Evolutionary conservation across 2,888 invertebrate genomes (phyloP).

Genomic region (Prosopocoilus inquinatus): DNA sequence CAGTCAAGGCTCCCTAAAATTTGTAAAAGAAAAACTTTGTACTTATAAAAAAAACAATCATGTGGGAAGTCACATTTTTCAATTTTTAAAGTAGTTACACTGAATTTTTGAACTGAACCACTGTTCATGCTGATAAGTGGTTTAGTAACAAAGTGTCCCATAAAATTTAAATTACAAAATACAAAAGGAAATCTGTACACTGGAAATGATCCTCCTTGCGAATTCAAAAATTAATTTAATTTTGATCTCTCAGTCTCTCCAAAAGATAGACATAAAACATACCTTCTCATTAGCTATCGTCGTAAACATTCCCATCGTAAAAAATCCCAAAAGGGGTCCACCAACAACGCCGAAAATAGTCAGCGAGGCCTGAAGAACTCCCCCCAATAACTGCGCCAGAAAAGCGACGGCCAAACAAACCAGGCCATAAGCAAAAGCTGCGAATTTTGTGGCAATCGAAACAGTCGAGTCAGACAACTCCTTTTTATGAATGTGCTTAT

Average conservation of each 20-base stretch:
- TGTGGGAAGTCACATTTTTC: too few species aligned
- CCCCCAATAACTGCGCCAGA: slow-evolving; percentile 74
- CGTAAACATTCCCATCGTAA: slow-evolving; percentile 79
- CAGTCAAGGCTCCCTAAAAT: slow-evolving; percentile 67
- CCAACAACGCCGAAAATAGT: slow-evolving; percentile 83
- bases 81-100: too few species aligned
- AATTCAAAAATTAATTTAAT: too few species aligned
- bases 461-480: slow-evolving; percentile 33
- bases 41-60: too few species aligned
- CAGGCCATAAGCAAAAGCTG: slow-evolving; percentile 70
- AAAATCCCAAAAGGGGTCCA: slow-evolving; percentile 78
- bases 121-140: too few species aligned
- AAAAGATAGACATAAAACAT: slow-evolving; percentile 5
- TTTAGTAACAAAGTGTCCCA: too few species aligned
- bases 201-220: too few species aligned
- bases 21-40: too few species aligned
- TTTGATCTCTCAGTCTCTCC: not conserved
- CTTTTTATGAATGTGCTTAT: slow-evolving; percentile 37
- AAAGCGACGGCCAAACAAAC: slow-evolving; percentile 76
- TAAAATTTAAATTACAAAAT: too few species aligned
- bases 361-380: slow-evolving; percentile 77
- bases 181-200: too few species aligned
- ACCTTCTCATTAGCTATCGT: slow-evolving; percentile 67
- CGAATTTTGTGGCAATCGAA: slow-evolving; percentile 57
- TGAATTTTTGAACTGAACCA: too few species aligned